Base-by-base conservation (phyloP, 2,113 vertebrate genomes). In the Emberiza fucata region DNA sequence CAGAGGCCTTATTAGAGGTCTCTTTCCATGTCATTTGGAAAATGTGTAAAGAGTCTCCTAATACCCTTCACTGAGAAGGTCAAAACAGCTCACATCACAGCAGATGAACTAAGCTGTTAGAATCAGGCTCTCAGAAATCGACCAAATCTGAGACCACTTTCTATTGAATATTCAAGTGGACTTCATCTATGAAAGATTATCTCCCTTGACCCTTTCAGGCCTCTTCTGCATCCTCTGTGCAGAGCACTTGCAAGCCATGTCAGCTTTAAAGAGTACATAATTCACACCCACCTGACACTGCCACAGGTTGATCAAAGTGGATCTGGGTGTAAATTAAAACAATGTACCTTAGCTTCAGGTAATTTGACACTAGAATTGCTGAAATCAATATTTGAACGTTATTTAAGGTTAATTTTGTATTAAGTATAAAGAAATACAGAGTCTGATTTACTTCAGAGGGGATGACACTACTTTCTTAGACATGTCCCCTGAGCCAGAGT, bases 121-220 rank as follows among this genome's bases (percentile, higher is more conserved):
- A 70, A n/a, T 15, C 11, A 72, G 48, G 15, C 23, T 79, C 28
- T 82, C 33, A 8, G 61, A 76, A 72, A 80, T 14, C 45, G 21
- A 35, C 33, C 33, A 56, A 64, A 71, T 22, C 22, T 23, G 37
- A 83, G 37, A 14, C 21, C 4, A 50, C 4, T 65, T 80, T 37
- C 45, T 53, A 33, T 18, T 28, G 11, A 82, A 48, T 86, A 83
- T 50, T 78, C 50, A 63, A 66, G 68, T 5, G 2, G 23, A 35
- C 2, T 35, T 91, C 33, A 10, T 47, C 27, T 24, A 6, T 0
- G 0, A 68, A 63, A 78, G 7, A 54, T 39, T 39, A 19, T 9
- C 13, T 85, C 57, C n/a, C 19, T 44, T 65, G 29, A 37, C 23
- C 14, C 56, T 79, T 45, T 51, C 44, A 80, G 19, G 10, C 4